These are phyloP conservation scores for Paralichthys olivaceus DNA, from an alignment of 2,113 vertebrate genomes.

Conservation along the genomic window DNA sequence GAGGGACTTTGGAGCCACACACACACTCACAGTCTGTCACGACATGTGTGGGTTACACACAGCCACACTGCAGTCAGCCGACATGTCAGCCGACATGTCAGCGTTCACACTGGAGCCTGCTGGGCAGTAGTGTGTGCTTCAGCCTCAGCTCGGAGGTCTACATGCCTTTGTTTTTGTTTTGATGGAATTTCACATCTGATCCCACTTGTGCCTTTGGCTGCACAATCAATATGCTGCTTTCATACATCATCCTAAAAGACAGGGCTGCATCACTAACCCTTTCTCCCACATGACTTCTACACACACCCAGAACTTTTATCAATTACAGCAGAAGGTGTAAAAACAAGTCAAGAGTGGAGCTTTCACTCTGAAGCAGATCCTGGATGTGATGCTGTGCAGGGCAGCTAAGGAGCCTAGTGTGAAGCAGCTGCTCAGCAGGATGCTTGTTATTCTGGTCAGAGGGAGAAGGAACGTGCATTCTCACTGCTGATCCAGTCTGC, in stretches of 20 bases:
- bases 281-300: not conserved
- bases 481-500: slow-evolving; percentile 40
- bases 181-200: not conserved
- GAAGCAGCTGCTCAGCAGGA: slow-evolving; percentile 64
- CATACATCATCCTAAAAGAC: no score
- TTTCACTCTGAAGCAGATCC: slow-evolving; percentile 1
- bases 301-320: not conserved
- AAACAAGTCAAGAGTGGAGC: not conserved
- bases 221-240: no score
- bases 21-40: not conserved
- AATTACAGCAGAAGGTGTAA: not conserved
- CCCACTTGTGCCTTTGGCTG: no score
- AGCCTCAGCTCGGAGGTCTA: not conserved
- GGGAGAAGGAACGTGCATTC: slow-evolving; percentile 46
- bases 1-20: no score
- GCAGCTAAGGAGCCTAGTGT: slow-evolving; percentile 7
- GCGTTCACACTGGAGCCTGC: not conserved
- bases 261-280: not conserved
- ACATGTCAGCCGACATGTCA: not conserved
- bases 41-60: not conserved
- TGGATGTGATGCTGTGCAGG: slow-evolving; percentile 18
- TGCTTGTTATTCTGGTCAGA: slow-evolving; percentile 77
- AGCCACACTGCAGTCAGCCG: not conserved
- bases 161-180: not conserved
- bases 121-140: slow-evolving; percentile 9